Conservation (phyloP, 2,888 invertebrate species). For the Patella caerulea region DNA sequence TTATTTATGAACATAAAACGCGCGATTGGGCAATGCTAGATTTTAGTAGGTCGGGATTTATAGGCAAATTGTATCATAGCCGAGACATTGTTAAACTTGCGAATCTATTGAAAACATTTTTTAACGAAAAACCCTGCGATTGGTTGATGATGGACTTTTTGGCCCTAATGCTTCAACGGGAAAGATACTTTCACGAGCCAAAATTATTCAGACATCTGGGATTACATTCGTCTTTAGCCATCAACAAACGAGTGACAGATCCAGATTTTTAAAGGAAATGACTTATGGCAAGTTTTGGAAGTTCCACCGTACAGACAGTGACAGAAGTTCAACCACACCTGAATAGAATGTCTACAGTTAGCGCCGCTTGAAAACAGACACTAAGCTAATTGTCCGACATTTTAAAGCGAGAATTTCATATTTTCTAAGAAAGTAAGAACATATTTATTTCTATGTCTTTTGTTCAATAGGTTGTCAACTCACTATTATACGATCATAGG, state of each 20-base stretch:
- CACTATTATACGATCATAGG: too few relatives aligned
- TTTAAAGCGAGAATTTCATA: too few relatives aligned
- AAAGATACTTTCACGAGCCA: slow-evolving; percentile 32
- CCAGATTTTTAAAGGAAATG: too few relatives aligned
- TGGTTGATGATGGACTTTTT: slow-evolving; percentile 42
- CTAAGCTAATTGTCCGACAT: too few relatives aligned
- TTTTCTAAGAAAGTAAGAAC: too few relatives aligned
- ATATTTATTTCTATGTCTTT: too few relatives aligned
- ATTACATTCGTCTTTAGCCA: slow-evolving; percentile 44
- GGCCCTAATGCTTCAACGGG: slow-evolving; percentile 36
- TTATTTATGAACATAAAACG: slow-evolving; percentile 50
- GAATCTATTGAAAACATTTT: slow-evolving; percentile 63
- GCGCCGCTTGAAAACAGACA: too few relatives aligned
- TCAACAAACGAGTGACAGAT: slow-evolving; percentile 42
- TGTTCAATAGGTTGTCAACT: too few relatives aligned
- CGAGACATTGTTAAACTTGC: slow-evolving; percentile 43
- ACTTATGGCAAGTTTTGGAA: too few relatives aligned
- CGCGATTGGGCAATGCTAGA: slow-evolving; percentile 47
- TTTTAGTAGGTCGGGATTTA: slow-evolving; percentile 52
- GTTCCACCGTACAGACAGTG: too few relatives aligned
- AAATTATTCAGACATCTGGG: slow-evolving; percentile 53
- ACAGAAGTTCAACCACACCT: too few relatives aligned
- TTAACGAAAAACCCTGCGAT: slow-evolving; percentile 49
- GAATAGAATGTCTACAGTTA: too few relatives aligned
- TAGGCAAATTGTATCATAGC: slow-evolving; percentile 52